Conservation (phyloP, 2,113 vertebrate genomes). For the Ammodytes dubius region DNA sequence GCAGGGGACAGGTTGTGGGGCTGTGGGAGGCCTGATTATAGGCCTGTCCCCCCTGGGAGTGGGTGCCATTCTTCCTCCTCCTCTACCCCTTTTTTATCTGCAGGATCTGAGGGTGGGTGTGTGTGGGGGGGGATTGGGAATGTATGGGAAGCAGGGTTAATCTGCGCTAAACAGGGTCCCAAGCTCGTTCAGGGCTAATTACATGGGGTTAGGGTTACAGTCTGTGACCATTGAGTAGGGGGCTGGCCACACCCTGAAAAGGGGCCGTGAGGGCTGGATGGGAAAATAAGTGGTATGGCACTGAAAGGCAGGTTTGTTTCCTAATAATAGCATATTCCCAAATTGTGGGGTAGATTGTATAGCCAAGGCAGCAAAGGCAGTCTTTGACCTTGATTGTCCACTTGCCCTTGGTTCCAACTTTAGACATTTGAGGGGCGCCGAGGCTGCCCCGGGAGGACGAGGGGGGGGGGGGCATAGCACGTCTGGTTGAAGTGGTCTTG, state of each 20-base stretch:
- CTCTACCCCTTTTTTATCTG: constrained; percentile 58
- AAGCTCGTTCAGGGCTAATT: constrained; percentile 73
- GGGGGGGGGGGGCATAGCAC: constrained; percentile 5
- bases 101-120: constrained; percentile 32
- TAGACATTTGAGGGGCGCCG: constrained; percentile 13
- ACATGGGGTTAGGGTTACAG: constrained; percentile 65
- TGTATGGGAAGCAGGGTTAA: constrained; percentile 62
- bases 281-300: not conserved
- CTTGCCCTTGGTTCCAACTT: constrained; percentile 18
- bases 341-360: not conserved
- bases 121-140: constrained; percentile 22
- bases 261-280: constrained; percentile 1
- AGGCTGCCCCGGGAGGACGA: too few species aligned
- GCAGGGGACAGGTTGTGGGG: constrained; percentile 59
- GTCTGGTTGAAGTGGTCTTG: constrained; percentile 52
- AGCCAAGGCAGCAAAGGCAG: not conserved
- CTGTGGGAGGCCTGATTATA: constrained; percentile 72
- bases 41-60: constrained; percentile 58
- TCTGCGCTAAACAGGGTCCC: constrained; percentile 64
- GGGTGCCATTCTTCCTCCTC: constrained; percentile 64
- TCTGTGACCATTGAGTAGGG: constrained; percentile 28
- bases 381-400: constrained; percentile 49
- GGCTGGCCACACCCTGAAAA: constrained; percentile 33
- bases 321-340: not conserved
- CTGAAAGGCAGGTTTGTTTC: not conserved